Percentiles rank a stretch among this genome's conserved stretches.
Conservation (phyloP, 2,888 invertebrate genomes). For the Aphrophora alni region DNA sequence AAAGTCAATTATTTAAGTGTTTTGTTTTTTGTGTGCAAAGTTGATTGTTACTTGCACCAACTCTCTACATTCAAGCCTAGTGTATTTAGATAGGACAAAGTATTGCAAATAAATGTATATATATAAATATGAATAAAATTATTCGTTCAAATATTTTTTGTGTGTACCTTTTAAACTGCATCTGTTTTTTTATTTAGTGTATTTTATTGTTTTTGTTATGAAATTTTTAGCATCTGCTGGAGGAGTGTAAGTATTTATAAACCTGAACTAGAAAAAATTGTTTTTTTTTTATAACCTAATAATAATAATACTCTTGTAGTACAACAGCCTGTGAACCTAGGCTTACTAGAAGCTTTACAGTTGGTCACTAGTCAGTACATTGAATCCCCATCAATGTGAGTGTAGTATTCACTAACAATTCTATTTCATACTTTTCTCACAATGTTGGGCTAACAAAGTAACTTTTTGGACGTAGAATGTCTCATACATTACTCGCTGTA, state of each 20-base stretch:
- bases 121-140: constrained; percentile 28
- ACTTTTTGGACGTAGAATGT: too few species aligned
- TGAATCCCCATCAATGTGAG: too few species aligned
- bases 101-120: constrained; percentile 47
- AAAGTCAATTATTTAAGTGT: constrained; percentile 38
- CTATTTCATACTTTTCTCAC: too few species aligned
- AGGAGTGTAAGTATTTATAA: background rate
- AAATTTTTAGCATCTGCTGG: background rate
- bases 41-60: constrained; percentile 38
- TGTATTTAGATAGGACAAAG: constrained; percentile 42
- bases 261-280: background rate
- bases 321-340: too few species aligned
- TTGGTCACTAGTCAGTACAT: too few species aligned
- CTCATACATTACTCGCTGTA: too few species aligned
- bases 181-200: background rate
- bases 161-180: background rate
- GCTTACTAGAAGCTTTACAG: too few species aligned
- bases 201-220: background rate
- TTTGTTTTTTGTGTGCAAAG: constrained; percentile 40
- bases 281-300: too few species aligned
- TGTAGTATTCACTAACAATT: too few species aligned
- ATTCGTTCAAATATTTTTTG: background rate
- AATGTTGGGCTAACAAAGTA: too few species aligned
- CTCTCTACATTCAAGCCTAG: constrained; percentile 28
- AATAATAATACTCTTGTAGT: too few species aligned